Percentiles rank a stretch among this genome's conserved stretches.
Evolutionary conservation across 2,113 vertebrate genomes (phyloP).

Genomic region (Aphelocoma coerulescens): DNA sequence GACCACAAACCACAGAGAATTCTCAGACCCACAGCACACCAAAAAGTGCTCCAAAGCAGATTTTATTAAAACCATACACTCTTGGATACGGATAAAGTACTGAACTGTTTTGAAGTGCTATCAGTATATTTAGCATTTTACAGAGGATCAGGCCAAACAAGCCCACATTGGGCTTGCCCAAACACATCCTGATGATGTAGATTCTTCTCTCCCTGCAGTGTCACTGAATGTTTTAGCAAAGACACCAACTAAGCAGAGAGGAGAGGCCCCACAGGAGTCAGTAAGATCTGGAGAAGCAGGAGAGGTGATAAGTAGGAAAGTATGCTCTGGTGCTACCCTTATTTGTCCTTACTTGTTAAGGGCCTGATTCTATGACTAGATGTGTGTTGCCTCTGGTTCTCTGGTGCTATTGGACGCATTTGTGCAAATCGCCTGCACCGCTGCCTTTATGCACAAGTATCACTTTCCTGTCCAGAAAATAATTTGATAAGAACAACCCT

Average conservation of each 20-base stretch:
- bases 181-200: background rate
- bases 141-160: background rate
- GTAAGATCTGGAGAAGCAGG: background rate
- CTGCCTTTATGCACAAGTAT: background rate
- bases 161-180: background rate
- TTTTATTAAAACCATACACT: conserved; percentile 59
- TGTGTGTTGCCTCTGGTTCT: background rate
- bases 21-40: conserved; percentile 48
- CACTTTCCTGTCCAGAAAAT: background rate
- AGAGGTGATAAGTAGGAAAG: background rate
- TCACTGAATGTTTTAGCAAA: background rate
- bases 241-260: background rate
- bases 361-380: background rate
- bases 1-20: conserved; percentile 70
- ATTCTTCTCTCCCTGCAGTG: background rate
- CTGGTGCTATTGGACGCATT: background rate
- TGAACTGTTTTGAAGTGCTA: conserved; percentile 41
- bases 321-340: background rate
- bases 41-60: conserved; percentile 48
- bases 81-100: conserved; percentile 27
- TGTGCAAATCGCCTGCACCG: background rate
- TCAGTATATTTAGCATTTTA: background rate
- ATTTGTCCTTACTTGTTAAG: background rate
- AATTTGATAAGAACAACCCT: background rate
- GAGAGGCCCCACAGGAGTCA: background rate